Conservation (phyloP, 2,888 invertebrate species). For the Drosophila diplacantha region DNA sequence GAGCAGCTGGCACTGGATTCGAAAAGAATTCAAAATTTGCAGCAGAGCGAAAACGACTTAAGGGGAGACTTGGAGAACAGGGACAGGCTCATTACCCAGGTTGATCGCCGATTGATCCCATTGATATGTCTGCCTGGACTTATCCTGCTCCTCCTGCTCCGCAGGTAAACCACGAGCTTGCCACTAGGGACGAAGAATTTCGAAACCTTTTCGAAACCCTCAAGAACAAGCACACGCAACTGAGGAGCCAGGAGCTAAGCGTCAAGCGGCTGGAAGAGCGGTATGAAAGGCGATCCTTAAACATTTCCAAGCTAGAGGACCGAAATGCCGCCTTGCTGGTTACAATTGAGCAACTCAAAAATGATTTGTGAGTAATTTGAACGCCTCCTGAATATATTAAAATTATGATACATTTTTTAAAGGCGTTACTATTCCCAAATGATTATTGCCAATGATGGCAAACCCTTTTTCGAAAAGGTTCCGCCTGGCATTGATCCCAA, state of each 20-base stretch:
- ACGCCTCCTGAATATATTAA: background rate
- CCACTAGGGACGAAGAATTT: background rate
- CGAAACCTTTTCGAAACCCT: background rate
- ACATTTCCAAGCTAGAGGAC: background rate
- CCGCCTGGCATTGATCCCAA: no score
- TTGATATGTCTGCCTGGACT: background rate
- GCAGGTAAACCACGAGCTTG: background rate
- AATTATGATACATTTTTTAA: no score
- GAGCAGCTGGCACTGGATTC: background rate
- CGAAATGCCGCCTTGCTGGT: background rate
- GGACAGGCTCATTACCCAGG: background rate
- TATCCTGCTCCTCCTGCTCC: background rate
- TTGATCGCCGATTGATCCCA: background rate
- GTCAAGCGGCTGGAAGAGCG: background rate
- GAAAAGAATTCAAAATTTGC: background rate
- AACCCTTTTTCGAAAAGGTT: background rate
- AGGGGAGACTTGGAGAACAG: background rate
- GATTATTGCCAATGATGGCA: background rate
- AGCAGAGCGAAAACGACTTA: background rate
- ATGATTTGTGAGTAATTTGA: background rate
- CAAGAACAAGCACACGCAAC: background rate
- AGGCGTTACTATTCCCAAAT: constrained; percentile 3
- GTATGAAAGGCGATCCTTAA: background rate
- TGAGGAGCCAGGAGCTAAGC: background rate
- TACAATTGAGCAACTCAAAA: background rate